These are phyloP conservation scores for Perca schrenkii DNA, from an alignment of 2,113 vertebrate species.

Conservation along the genomic window DNA sequence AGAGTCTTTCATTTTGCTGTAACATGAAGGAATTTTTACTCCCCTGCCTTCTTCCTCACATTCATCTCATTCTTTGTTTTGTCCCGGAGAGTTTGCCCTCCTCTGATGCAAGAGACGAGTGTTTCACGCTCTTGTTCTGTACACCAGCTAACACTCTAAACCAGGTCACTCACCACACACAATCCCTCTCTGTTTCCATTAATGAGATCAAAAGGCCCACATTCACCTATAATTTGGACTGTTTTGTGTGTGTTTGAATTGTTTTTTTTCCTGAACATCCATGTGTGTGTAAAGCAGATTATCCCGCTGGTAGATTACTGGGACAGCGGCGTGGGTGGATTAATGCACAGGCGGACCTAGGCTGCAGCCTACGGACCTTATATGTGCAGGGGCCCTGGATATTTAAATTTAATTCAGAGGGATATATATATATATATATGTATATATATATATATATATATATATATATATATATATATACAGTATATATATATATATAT, in stretches of 20 bases:
- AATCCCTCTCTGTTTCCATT: not conserved
- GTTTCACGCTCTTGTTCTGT: not conserved
- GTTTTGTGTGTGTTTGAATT: not conserved
- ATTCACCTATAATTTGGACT: constrained; percentile 1
- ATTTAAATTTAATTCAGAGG: no score
- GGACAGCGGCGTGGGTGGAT: not conserved
- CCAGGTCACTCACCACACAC: not conserved
- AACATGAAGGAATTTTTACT: constrained; percentile 20
- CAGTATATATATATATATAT: no score
- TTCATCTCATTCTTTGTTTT: constrained; percentile 10
- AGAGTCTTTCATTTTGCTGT: constrained; percentile 22
- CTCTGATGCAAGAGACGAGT: not conserved
- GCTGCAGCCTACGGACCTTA: no score
- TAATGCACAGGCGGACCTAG: no score
- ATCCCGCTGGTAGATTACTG: not conserved
- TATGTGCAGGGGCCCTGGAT: no score
- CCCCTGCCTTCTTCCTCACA: not conserved
- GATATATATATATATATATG: no score
- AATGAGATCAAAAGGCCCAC: not conserved
- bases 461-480: no score
- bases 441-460: no score
- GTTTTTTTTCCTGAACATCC: not conserved
- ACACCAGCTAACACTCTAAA: not conserved
- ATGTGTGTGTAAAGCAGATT: not conserved
- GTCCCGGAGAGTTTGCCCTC: not conserved